Percentiles rank a stretch among this genome's conserved stretches.
Conservation (phyloP, 2,888 invertebrate genomes). For the Lacanobia wlatinum region DNA sequence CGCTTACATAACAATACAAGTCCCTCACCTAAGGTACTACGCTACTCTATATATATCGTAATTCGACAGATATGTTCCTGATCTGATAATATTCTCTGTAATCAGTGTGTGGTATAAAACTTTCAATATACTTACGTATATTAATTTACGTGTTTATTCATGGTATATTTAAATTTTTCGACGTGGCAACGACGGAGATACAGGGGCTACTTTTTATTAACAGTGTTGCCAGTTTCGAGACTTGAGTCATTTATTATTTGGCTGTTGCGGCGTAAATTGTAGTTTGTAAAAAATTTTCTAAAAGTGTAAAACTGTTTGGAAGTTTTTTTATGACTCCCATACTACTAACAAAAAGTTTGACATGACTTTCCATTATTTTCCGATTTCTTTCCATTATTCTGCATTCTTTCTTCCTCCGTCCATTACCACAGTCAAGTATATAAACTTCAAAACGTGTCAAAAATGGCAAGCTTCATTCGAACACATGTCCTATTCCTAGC, state of each 20-base stretch:
- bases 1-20: conserved; percentile 64
- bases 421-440: conserved; percentile 49
- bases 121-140: conserved; percentile 49
- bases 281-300: conserved; percentile 28
- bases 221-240: conserved; percentile 7
- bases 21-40: conserved; percentile 76
- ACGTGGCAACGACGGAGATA: conserved; percentile 46
- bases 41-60: conserved; percentile 74
- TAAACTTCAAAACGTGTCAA: conserved; percentile 67
- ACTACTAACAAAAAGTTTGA: not conserved
- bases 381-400: not conserved
- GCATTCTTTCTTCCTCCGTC: conserved; percentile 9
- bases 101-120: conserved; percentile 53
- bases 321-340: not conserved
- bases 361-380: not conserved
- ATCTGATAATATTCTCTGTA: conserved; percentile 57
- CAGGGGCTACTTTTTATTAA: not conserved
- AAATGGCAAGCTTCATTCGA: conserved; percentile 65
- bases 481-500: conserved; percentile 60
- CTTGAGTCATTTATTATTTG: conserved; percentile 1
- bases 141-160: conserved; percentile 40
- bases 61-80: conserved; percentile 68
- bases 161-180: conserved; percentile 40
- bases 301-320: conserved; percentile 27
- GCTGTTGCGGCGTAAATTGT: not conserved